phyloP scores from a whole-genome alignment of 2,888 invertebrate species.

The Dioctria rufipes region DNA sequence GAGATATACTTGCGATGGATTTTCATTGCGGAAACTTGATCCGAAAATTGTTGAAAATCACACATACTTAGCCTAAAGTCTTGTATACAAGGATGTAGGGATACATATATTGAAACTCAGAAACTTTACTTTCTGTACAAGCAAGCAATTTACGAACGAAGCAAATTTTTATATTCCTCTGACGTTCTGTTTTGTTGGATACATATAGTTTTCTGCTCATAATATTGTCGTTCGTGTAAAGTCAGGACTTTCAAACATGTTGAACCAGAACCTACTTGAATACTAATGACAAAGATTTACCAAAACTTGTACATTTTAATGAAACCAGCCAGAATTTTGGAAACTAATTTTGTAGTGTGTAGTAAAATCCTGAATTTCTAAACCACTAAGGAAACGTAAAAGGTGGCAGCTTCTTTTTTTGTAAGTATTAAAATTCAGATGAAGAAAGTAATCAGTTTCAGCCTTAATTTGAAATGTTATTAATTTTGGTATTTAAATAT shows the following conservation, averaged over 20 bases:
- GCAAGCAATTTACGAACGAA: not conserved
- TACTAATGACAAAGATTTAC: conserved; percentile 8
- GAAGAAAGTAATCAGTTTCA: no score
- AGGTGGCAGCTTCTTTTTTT: no score
- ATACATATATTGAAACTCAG: not conserved
- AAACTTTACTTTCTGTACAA: conserved; percentile 8
- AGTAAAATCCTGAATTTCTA: no score
- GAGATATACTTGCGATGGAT: conserved; percentile 6
- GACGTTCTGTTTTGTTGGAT: conserved; percentile 9
- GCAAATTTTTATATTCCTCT: conserved; percentile 43
- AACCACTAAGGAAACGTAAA: no score
- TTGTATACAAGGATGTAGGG: no score
- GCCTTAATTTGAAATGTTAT: no score
- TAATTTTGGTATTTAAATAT: no score
- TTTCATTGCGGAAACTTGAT: conserved; percentile 35
- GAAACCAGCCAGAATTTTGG: no score
- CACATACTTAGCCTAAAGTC: not conserved
- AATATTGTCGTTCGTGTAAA: conserved; percentile 20
- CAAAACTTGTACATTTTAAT: not conserved
- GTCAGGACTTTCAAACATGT: conserved; percentile 30
- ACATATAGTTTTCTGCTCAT: conserved; percentile 7
- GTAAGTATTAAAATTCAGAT: no score
- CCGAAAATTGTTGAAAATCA: conserved; percentile 27
- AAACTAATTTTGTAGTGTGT: no score
- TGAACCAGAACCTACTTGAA: conserved; percentile 23